phyloP scores from a whole-genome alignment of 1,140 invertebrate genomes.

The Penaeus vannamei region DNA sequence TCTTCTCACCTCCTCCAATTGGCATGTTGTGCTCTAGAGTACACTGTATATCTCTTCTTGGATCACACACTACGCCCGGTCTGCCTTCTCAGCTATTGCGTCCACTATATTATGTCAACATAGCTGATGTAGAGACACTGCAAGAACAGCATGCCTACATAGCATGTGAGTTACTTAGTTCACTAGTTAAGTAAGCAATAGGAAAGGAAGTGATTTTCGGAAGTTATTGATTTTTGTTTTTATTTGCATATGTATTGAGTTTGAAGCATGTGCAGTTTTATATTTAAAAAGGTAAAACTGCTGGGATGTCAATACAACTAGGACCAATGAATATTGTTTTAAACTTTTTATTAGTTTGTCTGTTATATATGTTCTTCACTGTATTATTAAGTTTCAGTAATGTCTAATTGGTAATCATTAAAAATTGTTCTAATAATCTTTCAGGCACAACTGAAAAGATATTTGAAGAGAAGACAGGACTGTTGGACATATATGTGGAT shows the following conservation, averaged over 20 bases:
- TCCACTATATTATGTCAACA: slow-evolving; percentile 36
- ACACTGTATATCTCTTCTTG: slow-evolving; percentile 2
- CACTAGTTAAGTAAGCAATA: too few species aligned
- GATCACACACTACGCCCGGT: slow-evolving; percentile 37
- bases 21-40: slow-evolving; percentile 26
- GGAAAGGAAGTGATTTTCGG: too few species aligned
- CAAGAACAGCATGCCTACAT: slow-evolving; percentile 44
- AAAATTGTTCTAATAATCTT: neutral
- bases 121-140: slow-evolving; percentile 37
- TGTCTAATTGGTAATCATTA: too few species aligned
- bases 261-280: too few species aligned
- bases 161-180: slow-evolving; percentile 21
- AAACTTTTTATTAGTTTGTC: neutral
- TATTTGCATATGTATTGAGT: too few species aligned
- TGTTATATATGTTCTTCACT: neutral
- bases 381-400: too few species aligned
- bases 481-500: slow-evolving; percentile 38
- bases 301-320: too few species aligned
- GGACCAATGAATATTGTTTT: too few species aligned
- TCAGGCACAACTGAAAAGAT: slow-evolving; percentile 50
- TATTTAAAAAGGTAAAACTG: too few species aligned
- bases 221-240: too few species aligned
- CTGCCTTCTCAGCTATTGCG: slow-evolving; percentile 34
- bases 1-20: slow-evolving; percentile 41
- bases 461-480: slow-evolving; percentile 42